Conservation (phyloP, 2,888 invertebrate species). For the Philopedon plagiatum region DNA sequence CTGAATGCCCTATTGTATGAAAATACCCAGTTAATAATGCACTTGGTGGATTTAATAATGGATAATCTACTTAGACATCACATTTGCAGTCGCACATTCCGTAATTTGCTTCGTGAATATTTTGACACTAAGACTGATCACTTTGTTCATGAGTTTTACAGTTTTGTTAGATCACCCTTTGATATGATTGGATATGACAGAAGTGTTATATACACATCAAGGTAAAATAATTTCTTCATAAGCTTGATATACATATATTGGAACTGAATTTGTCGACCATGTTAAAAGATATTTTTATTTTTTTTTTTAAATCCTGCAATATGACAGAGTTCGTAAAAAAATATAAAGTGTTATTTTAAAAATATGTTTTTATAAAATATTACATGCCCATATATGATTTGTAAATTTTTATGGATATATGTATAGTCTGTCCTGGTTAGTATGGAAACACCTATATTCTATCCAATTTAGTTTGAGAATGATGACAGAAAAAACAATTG, state of each 20-base stretch:
- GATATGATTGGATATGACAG: constrained; percentile 89
- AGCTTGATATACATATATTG: not conserved
- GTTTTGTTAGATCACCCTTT: constrained; percentile 89
- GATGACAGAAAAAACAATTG: too few relatives aligned
- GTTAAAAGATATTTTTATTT: too few relatives aligned
- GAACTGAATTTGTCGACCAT: not conserved
- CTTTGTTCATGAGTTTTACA: constrained; percentile 90
- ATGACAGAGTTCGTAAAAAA: too few relatives aligned
- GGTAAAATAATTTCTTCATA: too few relatives aligned
- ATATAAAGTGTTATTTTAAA: too few relatives aligned
- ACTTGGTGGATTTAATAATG: constrained; percentile 78
- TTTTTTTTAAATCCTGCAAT: too few relatives aligned
- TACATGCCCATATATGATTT: too few relatives aligned
- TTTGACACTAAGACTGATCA: constrained; percentile 83
- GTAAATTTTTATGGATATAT: too few relatives aligned
- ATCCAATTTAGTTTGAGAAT: too few relatives aligned
- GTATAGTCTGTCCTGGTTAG: too few relatives aligned
- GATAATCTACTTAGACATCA: constrained; percentile 79
- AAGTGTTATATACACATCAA: constrained; percentile 76
- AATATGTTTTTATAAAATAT: too few relatives aligned
- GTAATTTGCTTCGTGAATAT: constrained; percentile 77
- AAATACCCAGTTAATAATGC: constrained; percentile 76
- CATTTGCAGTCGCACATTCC: constrained; percentile 79
- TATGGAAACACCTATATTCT: too few relatives aligned
- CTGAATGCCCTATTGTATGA: constrained; percentile 81